Evolutionary conservation across 1,140 invertebrate genomes (phyloP), one percentile per base, ranked within the genome.

Genomic region (Gonioctena quinquepunctata): DNA sequence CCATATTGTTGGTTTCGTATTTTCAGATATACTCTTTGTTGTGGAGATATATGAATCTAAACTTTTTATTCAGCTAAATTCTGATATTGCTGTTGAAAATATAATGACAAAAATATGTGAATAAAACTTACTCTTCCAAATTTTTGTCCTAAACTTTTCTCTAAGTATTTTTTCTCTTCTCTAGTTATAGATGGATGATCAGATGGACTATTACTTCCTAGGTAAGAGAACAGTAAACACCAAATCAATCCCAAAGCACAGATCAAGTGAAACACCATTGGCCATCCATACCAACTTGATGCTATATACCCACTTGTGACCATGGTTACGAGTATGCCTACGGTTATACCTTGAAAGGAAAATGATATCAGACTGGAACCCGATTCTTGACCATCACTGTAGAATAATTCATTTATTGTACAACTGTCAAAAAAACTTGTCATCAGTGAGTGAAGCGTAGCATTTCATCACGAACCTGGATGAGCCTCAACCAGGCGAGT

Each of bases 231-330:
- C 0, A 87, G 3, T 0, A 88, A 66, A 7, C 87, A 85, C 88
- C 91, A 92, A 0, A 87, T 0, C 1, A 92, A 64, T 8, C 89
- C 85, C 0, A 89, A 66, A 2, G 76, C 84, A 65, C 94, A 93
- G 77, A 94, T 92, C 0, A 90, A 77, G 76, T 95, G 95, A 79
- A 94, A 95, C 1, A 93, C 89, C 19, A 89, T 85, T 0, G 92
- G 92, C 94, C 94, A 95, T 0, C 93, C 94, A 3, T 87, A 74
- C 49, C 61, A 62, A 0, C 90, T 90, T 2, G 85, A 87, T 0
- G 91, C 88, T 1, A 95, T 80, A 3, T 86, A 69, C 0, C 93
- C 93, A 28, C 11, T 54, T 19, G 11, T 16, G 18, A 54, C 13
- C 21, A 22, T 54, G 7, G 90, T 86, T 1, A 93, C 79, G 2